Conservation (phyloP, 2,113 vertebrate species). For the Miniopterus natalensis region DNA sequence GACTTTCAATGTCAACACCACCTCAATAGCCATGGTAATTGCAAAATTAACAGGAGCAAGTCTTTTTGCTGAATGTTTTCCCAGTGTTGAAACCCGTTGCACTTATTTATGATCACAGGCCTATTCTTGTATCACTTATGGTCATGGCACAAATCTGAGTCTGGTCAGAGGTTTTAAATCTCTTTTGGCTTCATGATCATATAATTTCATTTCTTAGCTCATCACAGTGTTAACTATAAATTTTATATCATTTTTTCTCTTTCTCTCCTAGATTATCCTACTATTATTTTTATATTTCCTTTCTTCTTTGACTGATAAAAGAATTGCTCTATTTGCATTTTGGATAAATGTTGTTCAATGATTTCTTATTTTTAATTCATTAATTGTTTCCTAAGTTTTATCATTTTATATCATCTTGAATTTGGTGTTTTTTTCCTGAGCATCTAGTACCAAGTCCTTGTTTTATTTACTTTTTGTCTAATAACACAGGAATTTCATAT, state of each 20-base stretch:
- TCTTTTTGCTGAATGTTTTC: not conserved
- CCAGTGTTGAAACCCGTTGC: not conserved
- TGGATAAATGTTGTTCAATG: not conserved
- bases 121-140: not conserved
- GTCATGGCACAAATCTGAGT: not conserved
- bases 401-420: not conserved
- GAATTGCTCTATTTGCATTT: not conserved
- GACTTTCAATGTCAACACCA: not conserved
- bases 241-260: not conserved
- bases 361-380: not conserved
- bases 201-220: not conserved
- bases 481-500: not conserved
- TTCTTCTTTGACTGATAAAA: not conserved
- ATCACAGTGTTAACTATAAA: not conserved
- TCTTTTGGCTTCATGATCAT: not conserved
- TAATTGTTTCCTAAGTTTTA: not conserved
- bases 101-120: not conserved
- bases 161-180: not conserved
- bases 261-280: not conserved
- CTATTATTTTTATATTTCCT: not conserved
- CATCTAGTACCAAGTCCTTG: not conserved
- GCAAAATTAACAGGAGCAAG: not conserved
- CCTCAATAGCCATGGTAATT: not conserved
- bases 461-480: not conserved
- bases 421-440: not conserved